Conservation (phyloP, 2,888 invertebrate genomes). For the Shargacucullia verbasci region DNA sequence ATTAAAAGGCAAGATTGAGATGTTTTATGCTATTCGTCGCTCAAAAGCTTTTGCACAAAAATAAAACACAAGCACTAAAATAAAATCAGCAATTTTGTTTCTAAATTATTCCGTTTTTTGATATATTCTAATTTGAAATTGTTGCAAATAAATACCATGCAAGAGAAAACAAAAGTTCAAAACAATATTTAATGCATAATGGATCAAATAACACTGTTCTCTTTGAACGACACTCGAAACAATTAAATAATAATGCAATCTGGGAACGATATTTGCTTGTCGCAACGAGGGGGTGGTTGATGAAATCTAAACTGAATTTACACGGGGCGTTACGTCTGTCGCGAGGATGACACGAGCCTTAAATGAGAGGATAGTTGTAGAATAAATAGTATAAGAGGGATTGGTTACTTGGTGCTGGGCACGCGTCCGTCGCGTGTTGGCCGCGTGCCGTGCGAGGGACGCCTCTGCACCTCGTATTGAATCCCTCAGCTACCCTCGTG, state of each 20-base stretch:
- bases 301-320: constrained; percentile 85
- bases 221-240: constrained; percentile 74
- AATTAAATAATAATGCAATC: constrained; percentile 86
- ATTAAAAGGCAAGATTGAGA: too few relatives aligned
- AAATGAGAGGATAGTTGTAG: constrained; percentile 83
- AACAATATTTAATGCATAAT: constrained; percentile 63
- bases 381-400: constrained; percentile 81
- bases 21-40: too few relatives aligned
- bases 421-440: constrained; percentile 70
- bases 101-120: too few relatives aligned
- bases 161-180: constrained; percentile 41
- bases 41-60: too few relatives aligned
- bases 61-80: too few relatives aligned
- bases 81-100: too few relatives aligned
- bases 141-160: too few relatives aligned
- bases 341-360: constrained; percentile 78
- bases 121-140: too few relatives aligned
- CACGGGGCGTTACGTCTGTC: constrained; percentile 70
- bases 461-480: constrained; percentile 46
- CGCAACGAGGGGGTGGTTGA: constrained; percentile 71
- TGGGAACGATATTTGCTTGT: constrained; percentile 78
- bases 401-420: constrained; percentile 61
- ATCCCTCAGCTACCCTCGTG: constrained; percentile 49
- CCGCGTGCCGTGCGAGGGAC: constrained; percentile 69
- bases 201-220: constrained; percentile 67